Conservation (phyloP, 2,113 vertebrate genomes). For the Strix aluco region DNA sequence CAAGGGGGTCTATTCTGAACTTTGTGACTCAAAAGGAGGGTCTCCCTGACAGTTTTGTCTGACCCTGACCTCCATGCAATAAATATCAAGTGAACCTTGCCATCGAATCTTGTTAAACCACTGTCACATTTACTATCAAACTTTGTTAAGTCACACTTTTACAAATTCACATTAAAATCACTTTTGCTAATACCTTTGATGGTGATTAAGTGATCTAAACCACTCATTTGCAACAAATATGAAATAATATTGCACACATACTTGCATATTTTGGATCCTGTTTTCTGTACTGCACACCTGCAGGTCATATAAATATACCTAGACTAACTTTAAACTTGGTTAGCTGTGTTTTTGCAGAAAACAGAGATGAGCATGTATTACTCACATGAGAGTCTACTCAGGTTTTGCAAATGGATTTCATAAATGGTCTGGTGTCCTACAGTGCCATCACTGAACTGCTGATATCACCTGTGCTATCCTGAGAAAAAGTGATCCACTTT, state of each 20-base stretch:
- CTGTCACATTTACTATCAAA: too few relatives aligned
- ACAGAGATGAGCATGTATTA: neutral
- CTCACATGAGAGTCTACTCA: neutral
- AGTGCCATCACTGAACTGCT: neutral
- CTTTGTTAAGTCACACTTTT: too few relatives aligned
- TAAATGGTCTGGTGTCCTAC: neutral
- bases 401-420: neutral
- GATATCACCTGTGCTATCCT: neutral
- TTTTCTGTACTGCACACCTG: neutral
- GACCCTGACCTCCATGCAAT: too few relatives aligned
- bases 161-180: too few relatives aligned
- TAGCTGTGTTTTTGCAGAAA: neutral
- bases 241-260: neutral
- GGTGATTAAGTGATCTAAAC: too few relatives aligned
- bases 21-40: too few relatives aligned
- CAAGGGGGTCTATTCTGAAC: too few relatives aligned
- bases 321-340: neutral
- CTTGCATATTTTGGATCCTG: neutral
- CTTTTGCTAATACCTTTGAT: too few relatives aligned
- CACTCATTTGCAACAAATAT: too few relatives aligned
- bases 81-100: too few relatives aligned
- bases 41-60: too few relatives aligned
- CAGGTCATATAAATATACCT: neutral
- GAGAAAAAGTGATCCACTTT: neutral
- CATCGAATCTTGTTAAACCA: too few relatives aligned